Conservation (phyloP, 2,113 vertebrate genomes). For the Macroglossus sobrinus region DNA sequence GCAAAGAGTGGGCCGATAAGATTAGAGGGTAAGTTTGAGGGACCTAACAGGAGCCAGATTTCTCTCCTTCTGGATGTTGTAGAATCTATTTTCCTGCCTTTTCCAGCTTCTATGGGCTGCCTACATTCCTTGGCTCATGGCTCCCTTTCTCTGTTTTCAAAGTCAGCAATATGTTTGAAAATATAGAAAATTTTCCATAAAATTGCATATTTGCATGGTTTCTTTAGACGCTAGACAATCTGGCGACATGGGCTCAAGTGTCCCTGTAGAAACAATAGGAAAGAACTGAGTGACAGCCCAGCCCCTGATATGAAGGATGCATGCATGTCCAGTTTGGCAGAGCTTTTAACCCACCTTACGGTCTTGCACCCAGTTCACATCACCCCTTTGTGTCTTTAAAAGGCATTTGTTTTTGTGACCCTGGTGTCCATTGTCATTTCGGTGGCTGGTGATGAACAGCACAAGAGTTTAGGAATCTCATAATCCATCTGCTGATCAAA, state of each 20-base stretch:
- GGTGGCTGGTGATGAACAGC: not conserved
- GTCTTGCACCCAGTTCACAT: not conserved
- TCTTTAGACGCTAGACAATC: not conserved
- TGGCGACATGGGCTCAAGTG: not conserved
- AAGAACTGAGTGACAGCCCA: not conserved
- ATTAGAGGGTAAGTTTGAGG: not conserved
- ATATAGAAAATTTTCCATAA: not conserved
- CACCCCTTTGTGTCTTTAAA: not conserved
- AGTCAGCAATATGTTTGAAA: not conserved
- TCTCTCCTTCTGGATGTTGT: not conserved
- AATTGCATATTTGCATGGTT: not conserved
- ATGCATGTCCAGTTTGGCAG: not conserved
- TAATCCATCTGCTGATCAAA: not conserved
- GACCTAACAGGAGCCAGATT: not conserved
- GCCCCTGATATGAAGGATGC: not conserved
- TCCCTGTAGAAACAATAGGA: not conserved
- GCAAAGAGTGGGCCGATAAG: not conserved
- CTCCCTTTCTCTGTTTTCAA: not conserved
- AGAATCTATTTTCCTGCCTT: not conserved
- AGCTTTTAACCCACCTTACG: not conserved
- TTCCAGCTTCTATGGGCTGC: not conserved
- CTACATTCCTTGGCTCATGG: not conserved
- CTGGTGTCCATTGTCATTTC: not conserved
- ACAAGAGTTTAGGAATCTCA: not conserved
- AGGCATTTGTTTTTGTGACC: not conserved